Evolutionary conservation across 2,888 invertebrate genomes (phyloP).

Genomic region (Phytoseiulus persimilis): DNA sequence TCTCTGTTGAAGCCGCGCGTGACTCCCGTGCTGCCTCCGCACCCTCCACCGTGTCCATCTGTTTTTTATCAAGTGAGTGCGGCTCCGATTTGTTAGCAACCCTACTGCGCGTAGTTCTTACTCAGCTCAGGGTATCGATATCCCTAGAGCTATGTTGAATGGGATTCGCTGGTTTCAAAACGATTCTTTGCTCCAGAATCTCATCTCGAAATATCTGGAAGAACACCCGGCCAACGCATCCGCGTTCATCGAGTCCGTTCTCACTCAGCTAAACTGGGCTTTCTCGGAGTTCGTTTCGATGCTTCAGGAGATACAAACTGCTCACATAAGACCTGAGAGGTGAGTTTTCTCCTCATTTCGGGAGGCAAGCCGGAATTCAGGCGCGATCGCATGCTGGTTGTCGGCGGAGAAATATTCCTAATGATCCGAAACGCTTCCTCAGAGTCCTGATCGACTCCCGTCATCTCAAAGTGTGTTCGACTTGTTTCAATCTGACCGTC

Average conservation of each 20-base stretch:
- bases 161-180: too few species aligned
- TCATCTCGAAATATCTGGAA: conserved; percentile 59
- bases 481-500: conserved; percentile 71
- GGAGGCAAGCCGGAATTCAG: background rate
- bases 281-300: conserved; percentile 77
- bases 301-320: conserved; percentile 68
- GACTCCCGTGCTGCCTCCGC: conserved; percentile 14
- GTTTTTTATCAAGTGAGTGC: conserved; percentile 23
- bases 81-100: background rate
- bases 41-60: conserved; percentile 30
- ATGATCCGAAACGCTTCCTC: background rate
- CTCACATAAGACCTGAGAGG: conserved; percentile 55
- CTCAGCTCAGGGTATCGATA: background rate
- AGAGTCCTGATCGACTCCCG: conserved; percentile 62
- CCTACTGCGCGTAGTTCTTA: background rate
- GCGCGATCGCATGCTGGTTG: too few species aligned
- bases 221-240: conserved; percentile 61
- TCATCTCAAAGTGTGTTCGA: conserved; percentile 70
- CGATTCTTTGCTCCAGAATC: too few species aligned
- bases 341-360: background rate
- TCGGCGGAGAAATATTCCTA: too few species aligned
- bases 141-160: too few species aligned
- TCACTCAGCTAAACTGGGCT: conserved; percentile 76
- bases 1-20: conserved; percentile 31
- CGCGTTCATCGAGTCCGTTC: conserved; percentile 64